Base-by-base conservation (phyloP, 2,888 invertebrate species). In the Xestia ashworthii region DNA sequence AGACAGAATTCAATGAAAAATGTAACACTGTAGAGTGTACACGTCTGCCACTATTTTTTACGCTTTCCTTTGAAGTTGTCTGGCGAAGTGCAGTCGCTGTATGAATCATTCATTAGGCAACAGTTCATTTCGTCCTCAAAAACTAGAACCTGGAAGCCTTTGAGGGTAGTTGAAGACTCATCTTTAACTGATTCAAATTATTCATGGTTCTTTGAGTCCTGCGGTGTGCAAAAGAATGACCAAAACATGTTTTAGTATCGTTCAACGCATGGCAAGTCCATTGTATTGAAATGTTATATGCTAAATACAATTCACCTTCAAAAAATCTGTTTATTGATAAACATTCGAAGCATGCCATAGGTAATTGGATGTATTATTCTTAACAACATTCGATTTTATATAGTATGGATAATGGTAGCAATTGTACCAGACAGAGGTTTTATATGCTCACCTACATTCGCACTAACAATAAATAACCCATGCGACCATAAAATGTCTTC, bases 51-150 rank as follows among this genome's bases (percentile, higher is more conserved):
- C 50, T n/a, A 53, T 81, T 84, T 76, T 70, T 75, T 53, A 50
- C 55, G 70, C 62, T 65, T 64, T 73, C 66, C 76, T 80, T 71
- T 68, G 41, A 85, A 71, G 62, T 79, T 25, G 69, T 70, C 44
- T 62, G 60, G 60, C 65, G 48, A 22, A 70, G 76, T 71, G 41
- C 53, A 86, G 38, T 69, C 9, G 41, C 12, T 55, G 44, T 22
- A 80, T 76, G 80, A 87, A 81, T 86, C 71, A 76, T 85, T 85
- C 77, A 87, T 86, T 87, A 74, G 72, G 32, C 55, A 67, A 55
- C 69, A 80, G 76, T 71, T 85, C 74, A 78, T 79, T 85, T 77
- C 41, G 62, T 70, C 46, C 32, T 76, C 53, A 65, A 74, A 80
- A 76, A 74, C 25, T 19, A 22, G 65, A 75, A 64, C 67, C 53